Base-by-base conservation (phyloP, 2,888 invertebrate genomes). In the Leptinotarsa haldemani region DNA sequence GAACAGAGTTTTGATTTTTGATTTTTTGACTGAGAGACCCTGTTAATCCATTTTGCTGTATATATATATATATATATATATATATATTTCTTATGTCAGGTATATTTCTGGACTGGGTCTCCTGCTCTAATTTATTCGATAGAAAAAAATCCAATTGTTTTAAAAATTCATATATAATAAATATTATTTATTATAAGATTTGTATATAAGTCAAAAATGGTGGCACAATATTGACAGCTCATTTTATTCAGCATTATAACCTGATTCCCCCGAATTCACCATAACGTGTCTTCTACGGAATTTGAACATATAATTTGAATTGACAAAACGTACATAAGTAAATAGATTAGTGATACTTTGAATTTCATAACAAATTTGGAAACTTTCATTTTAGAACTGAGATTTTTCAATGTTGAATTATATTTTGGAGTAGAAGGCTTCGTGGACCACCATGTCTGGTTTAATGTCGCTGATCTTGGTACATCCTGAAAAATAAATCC, bases 391-490 rank as follows among this genome's bases (percentile, higher is more conserved):
- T 40, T 40, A 40, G 40, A 12, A 40, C 0, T 40, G 9, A 2
- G 40, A 40, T 9, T 40, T 12, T 40, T 5, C 0, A 40, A 40
- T 9, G 9, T 9, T 40, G 2, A 12, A 52, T 69, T 70, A 79
- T 3, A 79, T 40, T 70, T 74, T 78, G 1, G 75, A 66, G 64
- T 82, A 82, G 65, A 75, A 82, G 40, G 76, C 75, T 85, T 94
- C 91, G 83, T 94, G 94, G 0, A 90, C 90, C 13, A 95, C 92
- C 92, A 94, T 92, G 65, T 92, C 90, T 75, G 84, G 87, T 12
- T 89, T 90, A 25, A 95, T 91, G 77, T 94, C 92, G 4, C 85
- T 84, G 12, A 94, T 82, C 0, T 86, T 88, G 16, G 90, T 87
- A 80, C 94, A 94, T 30, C 95, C 95, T 93, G 53, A 69, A 77